A percentile compares a stretch with the other conserved stretches of the same genome.
These are phyloP conservation scores for Tenualosa ilisha DNA, from an alignment of 2,797 vertebrate genomes.

Conservation along the genomic window DNA sequence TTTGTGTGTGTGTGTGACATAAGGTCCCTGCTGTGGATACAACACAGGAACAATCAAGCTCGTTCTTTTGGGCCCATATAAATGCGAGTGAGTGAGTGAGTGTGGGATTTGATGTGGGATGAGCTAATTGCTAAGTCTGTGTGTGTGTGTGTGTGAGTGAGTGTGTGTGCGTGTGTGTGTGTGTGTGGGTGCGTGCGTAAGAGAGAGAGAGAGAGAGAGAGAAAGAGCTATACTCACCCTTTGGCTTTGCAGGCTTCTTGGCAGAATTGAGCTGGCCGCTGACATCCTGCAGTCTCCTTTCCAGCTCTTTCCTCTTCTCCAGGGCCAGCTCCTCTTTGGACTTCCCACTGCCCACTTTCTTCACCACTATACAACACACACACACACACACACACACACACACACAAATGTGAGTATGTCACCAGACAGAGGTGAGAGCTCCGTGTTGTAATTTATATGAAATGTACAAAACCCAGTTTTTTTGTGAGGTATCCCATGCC, in stretches of 20 bases:
- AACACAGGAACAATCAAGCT: too few relatives aligned
- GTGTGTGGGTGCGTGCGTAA: background rate
- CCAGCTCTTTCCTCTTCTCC: conserved; percentile 90
- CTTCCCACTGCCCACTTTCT: conserved; percentile 79
- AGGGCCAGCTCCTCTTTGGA: conserved; percentile 89
- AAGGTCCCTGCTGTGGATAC: background rate
- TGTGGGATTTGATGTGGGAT: background rate
- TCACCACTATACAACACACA: conserved; percentile 68
- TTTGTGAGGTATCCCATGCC: background rate
- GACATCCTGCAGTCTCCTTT: conserved; percentile 88
- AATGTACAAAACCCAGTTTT: background rate
- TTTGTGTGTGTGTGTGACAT: background rate
- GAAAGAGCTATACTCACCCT: conserved; percentile 70
- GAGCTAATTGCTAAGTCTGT: background rate
- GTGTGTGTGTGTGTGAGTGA: background rate
- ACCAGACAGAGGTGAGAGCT: background rate
- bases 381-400: background rate
- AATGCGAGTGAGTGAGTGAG: background rate
- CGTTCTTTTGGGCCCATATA: background rate
- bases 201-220: background rate
- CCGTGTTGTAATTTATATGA: background rate
- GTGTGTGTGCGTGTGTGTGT: background rate
- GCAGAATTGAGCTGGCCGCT: conserved; percentile 90
- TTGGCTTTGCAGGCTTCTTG: conserved; percentile 88
- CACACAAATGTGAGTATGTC: background rate